These are phyloP conservation scores for Parapristionchus giblindavisi DNA, from an alignment of 2,888 invertebrate species.

Conservation along the genomic window DNA sequence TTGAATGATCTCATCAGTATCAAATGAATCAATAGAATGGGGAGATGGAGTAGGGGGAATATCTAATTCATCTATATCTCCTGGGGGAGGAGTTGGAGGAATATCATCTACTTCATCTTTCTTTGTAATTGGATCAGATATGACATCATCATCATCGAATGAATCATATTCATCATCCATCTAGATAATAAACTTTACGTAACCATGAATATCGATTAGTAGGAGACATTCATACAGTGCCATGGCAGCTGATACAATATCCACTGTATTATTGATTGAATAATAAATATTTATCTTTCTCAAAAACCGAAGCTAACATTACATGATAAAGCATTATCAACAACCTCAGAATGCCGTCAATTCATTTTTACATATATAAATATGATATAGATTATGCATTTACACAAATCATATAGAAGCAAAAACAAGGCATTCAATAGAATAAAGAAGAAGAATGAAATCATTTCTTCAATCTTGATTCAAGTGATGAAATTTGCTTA, in stretches of 20 bases:
- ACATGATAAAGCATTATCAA: no score
- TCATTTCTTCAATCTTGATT: conserved; percentile 33
- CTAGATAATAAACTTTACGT: background rate
- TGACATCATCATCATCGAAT: conserved; percentile 25
- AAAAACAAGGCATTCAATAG: conserved; percentile 21
- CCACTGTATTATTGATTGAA: background rate
- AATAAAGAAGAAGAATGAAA: background rate
- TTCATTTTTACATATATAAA: background rate
- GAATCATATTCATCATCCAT: conserved; percentile 31
- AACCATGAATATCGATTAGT: background rate
- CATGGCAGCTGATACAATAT: conserved; percentile 7
- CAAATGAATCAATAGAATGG: conserved; percentile 18
- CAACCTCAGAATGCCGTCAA: conserved; percentile 6
- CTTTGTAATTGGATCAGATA: conserved; percentile 18
- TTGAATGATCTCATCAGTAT: conserved; percentile 27
- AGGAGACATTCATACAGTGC: conserved; percentile 20
- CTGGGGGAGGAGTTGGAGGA: conserved; percentile 29
- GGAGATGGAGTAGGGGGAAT: conserved; percentile 28
- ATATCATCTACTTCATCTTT: conserved; percentile 6
- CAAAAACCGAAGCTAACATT: conserved; percentile 8
- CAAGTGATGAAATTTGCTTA: conserved; percentile 30
- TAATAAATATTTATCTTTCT: background rate
- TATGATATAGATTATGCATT: conserved; percentile 32
- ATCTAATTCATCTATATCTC: conserved; percentile 5
- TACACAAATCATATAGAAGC: conserved; percentile 13